Conservation (phyloP, 2,797 vertebrate species). For the Spinus olivaceus region DNA sequence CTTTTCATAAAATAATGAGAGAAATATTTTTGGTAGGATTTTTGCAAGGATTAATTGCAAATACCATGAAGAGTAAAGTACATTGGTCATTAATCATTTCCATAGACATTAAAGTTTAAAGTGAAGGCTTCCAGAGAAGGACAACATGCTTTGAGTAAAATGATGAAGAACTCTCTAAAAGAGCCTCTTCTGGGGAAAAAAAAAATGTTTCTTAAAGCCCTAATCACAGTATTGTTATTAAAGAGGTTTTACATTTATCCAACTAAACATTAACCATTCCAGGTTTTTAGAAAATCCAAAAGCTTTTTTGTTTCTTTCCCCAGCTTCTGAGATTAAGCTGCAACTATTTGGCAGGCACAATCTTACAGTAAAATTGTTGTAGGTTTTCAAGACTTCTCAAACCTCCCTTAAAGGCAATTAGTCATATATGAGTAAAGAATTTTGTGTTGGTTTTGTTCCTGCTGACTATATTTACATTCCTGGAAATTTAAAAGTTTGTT, state of each 20-base stretch:
- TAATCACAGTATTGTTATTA: not conserved
- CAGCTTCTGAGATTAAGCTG: not conserved
- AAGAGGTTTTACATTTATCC: not conserved
- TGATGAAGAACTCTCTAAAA: not conserved
- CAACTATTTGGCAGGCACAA: not conserved
- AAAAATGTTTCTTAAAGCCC: not conserved
- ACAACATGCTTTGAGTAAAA: not conserved
- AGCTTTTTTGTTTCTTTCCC: not conserved
- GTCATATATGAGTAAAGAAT: not conserved
- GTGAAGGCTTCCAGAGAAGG: not conserved
- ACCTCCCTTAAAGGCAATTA: not conserved
- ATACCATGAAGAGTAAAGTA: not conserved
- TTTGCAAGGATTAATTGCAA: conserved; percentile 13
- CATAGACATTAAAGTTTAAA: not conserved
- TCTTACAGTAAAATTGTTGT: not conserved
- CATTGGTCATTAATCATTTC: not conserved
- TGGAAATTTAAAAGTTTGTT: not conserved
- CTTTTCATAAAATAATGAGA: not conserved
- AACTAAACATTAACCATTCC: not conserved
- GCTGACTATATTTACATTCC: not conserved
- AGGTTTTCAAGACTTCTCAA: not conserved
- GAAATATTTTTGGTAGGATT: not conserved
- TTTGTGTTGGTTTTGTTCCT: not conserved
- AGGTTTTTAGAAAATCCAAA: not conserved
- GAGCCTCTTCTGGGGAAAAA: not conserved